Base-by-base conservation (phyloP, 2,888 invertebrate species). In the Alloscopus bannaensis region DNA sequence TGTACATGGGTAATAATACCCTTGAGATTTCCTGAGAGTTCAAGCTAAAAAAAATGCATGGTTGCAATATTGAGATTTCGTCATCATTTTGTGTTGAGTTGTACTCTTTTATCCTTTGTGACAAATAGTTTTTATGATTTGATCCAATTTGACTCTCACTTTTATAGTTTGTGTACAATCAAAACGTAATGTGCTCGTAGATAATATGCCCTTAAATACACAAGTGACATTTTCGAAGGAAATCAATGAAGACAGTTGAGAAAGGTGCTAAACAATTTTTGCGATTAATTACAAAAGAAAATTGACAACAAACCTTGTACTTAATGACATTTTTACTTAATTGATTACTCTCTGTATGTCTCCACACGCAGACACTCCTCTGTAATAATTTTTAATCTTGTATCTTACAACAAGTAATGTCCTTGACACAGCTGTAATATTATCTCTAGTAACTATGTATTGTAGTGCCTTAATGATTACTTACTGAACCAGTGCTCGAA, bases 401-500 rank as follows among this genome's bases (percentile, higher is more conserved):
- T 71, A 71, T 72, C 72, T 72, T 64, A 72, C n/a, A n/a, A 69
- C 6, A 52, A 71, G 31, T 71, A 71, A 72, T 71, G 52, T 72
- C 72, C 64, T 42, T n/a, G n/a, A n/a, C n/a, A 72, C 42, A 64
- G 64, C 52, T 72, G 72, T 66, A 66, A 69, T 68, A 68, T 68
- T 76, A 69, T 69, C 45, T 59, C 65, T 78, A 78, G 71, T 65
- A 78, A 78, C 60, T 60, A 57, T 79, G n/a, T n/a, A 79, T 72
- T 57, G 79, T 79, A 79, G 79, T 79, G 79, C 79, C 79, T 79
- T 79, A 79, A 72, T 79, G 71, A 68, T 78, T 77, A 78, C 71
- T 68, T 79, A 79, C 79, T 79, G 79, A 79, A 79, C 72, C 72
- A 72, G 79, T 79, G 79, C 79, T 79, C 79, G 66, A 79, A n/a